Percentiles rank a stretch among this genome's conserved stretches.
phyloP scores from a whole-genome alignment of 2,113 vertebrate species.

The Butorides virescens region DNA sequence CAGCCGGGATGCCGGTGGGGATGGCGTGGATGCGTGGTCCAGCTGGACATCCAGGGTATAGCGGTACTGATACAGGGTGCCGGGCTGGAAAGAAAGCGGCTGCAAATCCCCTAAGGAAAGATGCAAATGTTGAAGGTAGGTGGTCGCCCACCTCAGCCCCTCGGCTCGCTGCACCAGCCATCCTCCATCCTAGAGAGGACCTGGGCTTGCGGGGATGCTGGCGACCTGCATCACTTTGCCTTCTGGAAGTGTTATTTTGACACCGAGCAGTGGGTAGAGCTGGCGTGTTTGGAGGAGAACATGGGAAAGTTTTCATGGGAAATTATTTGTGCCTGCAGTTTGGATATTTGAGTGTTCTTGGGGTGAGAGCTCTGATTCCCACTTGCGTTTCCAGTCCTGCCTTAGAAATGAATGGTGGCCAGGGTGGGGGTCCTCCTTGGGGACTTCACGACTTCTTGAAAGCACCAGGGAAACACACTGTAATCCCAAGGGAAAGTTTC shows the following conservation, averaged over 20 bases:
- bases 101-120: constrained; percentile 11
- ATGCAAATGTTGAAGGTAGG: neutral
- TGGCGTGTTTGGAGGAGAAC: neutral
- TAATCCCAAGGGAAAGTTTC: neutral
- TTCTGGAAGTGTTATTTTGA: neutral
- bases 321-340: neutral
- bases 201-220: neutral
- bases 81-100: constrained; percentile 25
- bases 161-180: fast-evolving
- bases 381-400: neutral
- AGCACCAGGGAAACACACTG: neutral
- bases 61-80: constrained; percentile 46
- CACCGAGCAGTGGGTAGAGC: fast-evolving
- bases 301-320: neutral
- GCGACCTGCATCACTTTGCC: neutral
- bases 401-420: neutral
- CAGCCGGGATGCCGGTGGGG: neutral
- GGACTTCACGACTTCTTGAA: neutral
- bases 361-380: neutral
- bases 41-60: constrained; percentile 48
- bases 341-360: neutral
- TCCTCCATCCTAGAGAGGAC: neutral
- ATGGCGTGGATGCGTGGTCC: neutral
- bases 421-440: fast-evolving
- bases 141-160: fast-evolving